Conservation (phyloP, 92 coral and sea anemone species). For the Blastomussa wellsi region DNA sequence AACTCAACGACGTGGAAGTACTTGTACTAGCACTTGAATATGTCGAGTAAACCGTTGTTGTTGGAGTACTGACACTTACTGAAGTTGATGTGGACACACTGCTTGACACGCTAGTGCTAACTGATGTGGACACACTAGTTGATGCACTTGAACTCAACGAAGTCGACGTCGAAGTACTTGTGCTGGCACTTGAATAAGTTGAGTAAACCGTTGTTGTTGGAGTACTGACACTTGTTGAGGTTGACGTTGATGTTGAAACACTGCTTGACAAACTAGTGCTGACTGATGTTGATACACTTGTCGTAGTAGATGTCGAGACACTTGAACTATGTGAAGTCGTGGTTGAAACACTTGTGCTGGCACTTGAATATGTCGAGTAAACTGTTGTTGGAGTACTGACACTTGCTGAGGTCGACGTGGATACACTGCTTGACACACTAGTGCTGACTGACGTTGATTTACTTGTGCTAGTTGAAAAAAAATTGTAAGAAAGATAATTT, state of each 20-base stretch:
- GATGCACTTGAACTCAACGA: slow-evolving; percentile 1
- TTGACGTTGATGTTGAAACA: neutral
- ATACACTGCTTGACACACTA: neutral
- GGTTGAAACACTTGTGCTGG: slow-evolving; percentile 2
- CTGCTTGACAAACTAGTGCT: neutral
- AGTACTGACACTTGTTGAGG: slow-evolving; percentile 29
- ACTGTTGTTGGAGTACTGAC: slow-evolving; percentile 14
- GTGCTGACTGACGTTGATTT: neutral
- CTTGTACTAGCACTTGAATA: neutral
- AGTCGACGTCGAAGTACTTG: neutral
- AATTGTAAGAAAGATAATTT: too few species aligned
- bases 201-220: neutral
- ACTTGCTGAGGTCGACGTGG: neutral
- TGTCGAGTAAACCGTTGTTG: slow-evolving; percentile 22
- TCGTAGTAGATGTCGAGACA: neutral
- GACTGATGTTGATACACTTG: slow-evolving; percentile 7
- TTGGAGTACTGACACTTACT: slow-evolving; percentile 17
- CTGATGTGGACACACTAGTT: neutral
- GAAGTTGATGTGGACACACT: slow-evolving; percentile 32
- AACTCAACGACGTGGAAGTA: neutral
- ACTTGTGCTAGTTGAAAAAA: too few species aligned
- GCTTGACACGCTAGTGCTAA: neutral
- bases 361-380: neutral
- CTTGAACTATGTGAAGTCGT: neutral
- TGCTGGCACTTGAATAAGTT: neutral